Base-by-base conservation (phyloP, 92 coral and sea anemone genomes). In the Scolanthus callimorphus region DNA sequence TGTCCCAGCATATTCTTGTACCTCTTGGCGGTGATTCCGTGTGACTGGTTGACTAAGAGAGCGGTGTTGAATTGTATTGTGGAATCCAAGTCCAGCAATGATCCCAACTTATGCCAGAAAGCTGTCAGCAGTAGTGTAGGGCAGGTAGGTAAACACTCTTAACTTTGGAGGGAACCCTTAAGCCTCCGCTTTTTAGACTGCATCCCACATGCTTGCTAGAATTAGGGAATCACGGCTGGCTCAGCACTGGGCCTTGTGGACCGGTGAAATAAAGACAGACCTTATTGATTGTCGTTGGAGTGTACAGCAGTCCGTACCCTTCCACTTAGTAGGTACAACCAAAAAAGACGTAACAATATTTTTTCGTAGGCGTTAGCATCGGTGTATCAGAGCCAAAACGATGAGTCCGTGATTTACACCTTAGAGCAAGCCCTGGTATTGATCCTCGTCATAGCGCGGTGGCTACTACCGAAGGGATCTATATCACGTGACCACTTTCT, bases 1-100 rank as follows among this genome's bases (percentile, higher is more conserved):
- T 90, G 97, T 67, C 97, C 94, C 13, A 90, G 97, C 27, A 90
- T 90, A 66, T 90, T 90, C 57, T 70, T 90, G 19, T 90, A 86
- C 54, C 80, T 88, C 20, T 45, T 81, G 68, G 86, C 95, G 17
- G 91, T 86, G 31, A 90, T 90, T 11, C 95, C 97, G 13, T 90
- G 95, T 66, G 89, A 86, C 41, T 90, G 97, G 97, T 51, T 90
- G 27, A 81, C 94, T 23, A 88, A 88, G 31, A 81, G 65, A 27
- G 63, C 59, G 57, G 80, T 85, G 1, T 69, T 85, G 8, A 64
- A 65, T 27, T 85, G 92, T 30, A 63, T 85, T 11, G 70, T 47
- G 21, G 58, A 63, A n/a, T 19, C 69, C 2, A 49, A 52, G 37
- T 56, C 58, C 4, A 43, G 30, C 20, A 21, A 47, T 63, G 9